Conservation (phyloP, 1,140 invertebrate species). For the Nasonia vitripennis region DNA sequence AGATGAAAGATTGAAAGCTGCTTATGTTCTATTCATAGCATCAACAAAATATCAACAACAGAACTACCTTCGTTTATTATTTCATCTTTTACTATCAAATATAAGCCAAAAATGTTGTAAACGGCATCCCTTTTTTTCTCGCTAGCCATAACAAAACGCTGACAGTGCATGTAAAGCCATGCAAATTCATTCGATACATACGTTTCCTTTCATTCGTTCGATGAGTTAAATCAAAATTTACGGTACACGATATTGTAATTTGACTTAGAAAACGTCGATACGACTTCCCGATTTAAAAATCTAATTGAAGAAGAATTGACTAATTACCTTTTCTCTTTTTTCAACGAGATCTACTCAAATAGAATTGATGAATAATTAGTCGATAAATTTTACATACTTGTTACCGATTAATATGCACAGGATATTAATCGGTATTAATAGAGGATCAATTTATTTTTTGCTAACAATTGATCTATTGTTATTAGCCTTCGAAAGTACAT, state of each 20-base stretch:
- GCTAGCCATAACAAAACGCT: constrained; percentile 11
- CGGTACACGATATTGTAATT: constrained; percentile 1
- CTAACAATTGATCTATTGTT: constrained; percentile 20
- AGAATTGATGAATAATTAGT: not conserved
- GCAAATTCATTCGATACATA: constrained; percentile 37
- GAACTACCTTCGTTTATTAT: not conserved
- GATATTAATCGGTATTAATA: constrained; percentile 19
- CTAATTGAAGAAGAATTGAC: constrained; percentile 11
- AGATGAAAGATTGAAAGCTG: not conserved
- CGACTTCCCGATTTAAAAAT: constrained; percentile 3
- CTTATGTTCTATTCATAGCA: not conserved
- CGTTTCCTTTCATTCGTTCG: constrained; percentile 21
- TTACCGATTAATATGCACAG: not conserved
- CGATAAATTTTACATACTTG: not conserved
- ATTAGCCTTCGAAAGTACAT: not conserved
- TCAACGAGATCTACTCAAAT: constrained; percentile 3
- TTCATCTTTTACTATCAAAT: not conserved
- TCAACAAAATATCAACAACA: constrained; percentile 15
- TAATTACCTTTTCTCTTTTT: constrained; percentile 23
- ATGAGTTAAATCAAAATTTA: constrained; percentile 19
- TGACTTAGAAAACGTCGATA: constrained; percentile 44
- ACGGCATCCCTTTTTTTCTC: not conserved
- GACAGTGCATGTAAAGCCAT: not conserved
- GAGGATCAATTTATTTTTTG: not conserved
- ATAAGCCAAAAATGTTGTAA: not conserved